phyloP scores from a whole-genome alignment of 1,140 invertebrate species.

The Limonius californicus region DNA sequence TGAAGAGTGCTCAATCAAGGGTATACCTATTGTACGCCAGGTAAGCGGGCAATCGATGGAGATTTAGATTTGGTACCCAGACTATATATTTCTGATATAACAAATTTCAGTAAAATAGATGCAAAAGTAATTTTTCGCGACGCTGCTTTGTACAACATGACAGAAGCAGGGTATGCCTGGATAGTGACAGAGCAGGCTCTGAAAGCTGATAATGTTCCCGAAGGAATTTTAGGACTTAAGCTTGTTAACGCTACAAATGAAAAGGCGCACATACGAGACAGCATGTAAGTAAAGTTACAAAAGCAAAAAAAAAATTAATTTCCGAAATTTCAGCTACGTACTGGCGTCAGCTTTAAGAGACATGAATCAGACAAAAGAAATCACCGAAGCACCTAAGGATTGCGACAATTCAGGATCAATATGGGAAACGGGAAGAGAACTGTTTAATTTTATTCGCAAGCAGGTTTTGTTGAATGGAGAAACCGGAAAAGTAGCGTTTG shows the following conservation, averaged over 20 bases:
- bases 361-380: slow-evolving; percentile 80
- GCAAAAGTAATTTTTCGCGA: slow-evolving; percentile 87
- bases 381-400: slow-evolving; percentile 82
- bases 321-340: slow-evolving; percentile 66
- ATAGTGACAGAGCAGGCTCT: slow-evolving; percentile 94
- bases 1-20: slow-evolving; percentile 79
- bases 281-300: slow-evolving; percentile 69
- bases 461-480: slow-evolving; percentile 62
- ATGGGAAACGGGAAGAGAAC: slow-evolving; percentile 83
- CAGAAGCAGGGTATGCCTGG: slow-evolving; percentile 91
- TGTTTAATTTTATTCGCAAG: slow-evolving; percentile 69
- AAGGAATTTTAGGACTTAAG: slow-evolving; percentile 82
- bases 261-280: slow-evolving; percentile 82
- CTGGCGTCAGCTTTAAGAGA: slow-evolving; percentile 82
- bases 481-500: slow-evolving; percentile 89
- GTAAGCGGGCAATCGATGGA: no score
- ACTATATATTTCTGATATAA: no score
- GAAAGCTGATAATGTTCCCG: slow-evolving; percentile 77
- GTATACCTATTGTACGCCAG: slow-evolving; percentile 92
- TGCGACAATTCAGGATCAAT: slow-evolving; percentile 84
- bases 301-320: no score
- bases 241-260: slow-evolving; percentile 87
- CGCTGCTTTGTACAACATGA: slow-evolving; percentile 84
- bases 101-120: slow-evolving; percentile 78
- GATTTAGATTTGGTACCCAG: no score